A percentile compares a stretch with the other conserved stretches of the same genome.
Conservation (phyloP, 2,113 vertebrate species). For the Melierax canorus region DNA sequence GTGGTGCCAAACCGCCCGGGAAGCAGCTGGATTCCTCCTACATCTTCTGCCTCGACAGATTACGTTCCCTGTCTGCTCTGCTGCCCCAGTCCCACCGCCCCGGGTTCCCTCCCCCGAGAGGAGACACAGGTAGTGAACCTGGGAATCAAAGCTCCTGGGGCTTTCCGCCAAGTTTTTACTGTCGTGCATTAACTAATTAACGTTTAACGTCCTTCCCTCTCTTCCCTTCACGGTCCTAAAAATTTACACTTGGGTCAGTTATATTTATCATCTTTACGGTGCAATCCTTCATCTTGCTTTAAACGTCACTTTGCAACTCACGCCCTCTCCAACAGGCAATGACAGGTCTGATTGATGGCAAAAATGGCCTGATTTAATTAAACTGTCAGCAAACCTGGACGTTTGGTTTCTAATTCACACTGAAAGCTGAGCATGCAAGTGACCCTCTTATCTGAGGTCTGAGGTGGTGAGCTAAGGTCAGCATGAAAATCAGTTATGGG, state of each 20-base stretch:
- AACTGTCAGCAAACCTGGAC: slow-evolving; percentile 60
- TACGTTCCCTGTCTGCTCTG: background rate
- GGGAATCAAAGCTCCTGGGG: background rate
- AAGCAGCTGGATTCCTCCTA: background rate
- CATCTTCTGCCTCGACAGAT: background rate
- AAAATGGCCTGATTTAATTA: slow-evolving; percentile 68
- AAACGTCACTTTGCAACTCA: background rate
- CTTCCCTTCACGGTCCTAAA: background rate
- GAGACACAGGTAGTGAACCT: background rate
- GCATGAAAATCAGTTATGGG: slow-evolving; percentile 46
- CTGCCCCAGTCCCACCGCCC: background rate
- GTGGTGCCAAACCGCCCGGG: background rate
- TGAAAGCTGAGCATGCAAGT: slow-evolving; percentile 37
- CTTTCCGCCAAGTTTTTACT: background rate
- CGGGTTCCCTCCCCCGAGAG: background rate
- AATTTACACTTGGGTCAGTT: slow-evolving; percentile 41
- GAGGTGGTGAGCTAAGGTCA: slow-evolving; percentile 53
- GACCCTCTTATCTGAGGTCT: slow-evolving; percentile 60
- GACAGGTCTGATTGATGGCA: slow-evolving; percentile 43
- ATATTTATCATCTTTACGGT: slow-evolving; percentile 36
- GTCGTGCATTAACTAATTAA: slow-evolving; percentile 38
- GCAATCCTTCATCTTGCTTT: slow-evolving; percentile 18
- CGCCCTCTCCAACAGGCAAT: background rate
- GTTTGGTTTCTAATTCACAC: slow-evolving; percentile 31
- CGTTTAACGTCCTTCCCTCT: background rate